Base-by-base conservation (phyloP, 2,888 invertebrate genomes). In the Aporophyla lueneburgensis region DNA sequence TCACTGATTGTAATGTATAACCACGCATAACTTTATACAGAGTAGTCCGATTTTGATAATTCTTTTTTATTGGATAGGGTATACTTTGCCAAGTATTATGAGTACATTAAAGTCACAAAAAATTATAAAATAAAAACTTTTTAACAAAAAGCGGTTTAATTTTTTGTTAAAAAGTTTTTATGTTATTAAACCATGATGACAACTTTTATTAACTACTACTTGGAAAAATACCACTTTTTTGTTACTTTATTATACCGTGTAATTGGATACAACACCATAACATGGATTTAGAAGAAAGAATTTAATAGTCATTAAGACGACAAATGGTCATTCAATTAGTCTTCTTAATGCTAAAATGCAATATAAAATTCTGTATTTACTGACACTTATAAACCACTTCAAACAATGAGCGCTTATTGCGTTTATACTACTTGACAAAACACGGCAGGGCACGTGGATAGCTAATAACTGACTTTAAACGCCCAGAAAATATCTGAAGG, bases 181-280 rank as follows among this genome's bases (percentile, higher is more conserved):
- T 19, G 40, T n/a, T 46, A 61, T 65, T 33, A 14, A 65, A 40
- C 51, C 19, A 3, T 19, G 21, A 46, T 24, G 43, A 5, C 16
- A 21, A 56, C 72, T 72, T 19, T 75, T 75, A 43, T 33, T 65
- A 51, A n/a, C 7, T 61, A 12, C n/a, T 62, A 59, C 10, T 19
- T 10, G n/a, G 0, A 3, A 27, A 65, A 27, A 76, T 3, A 1
- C n/a, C n/a, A 43, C 10, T 9, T 49, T 54, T 40, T 51, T 51
- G 24, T 51, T 58, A 46, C 12, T 19, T 46, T 43, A 53, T 21
- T 33, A 33, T 6, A 24, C 27, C 2, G 16, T 49, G 67, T 56
- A 24, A 33, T 33, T 33, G 33, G 33, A 33, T 33, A 33, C 33
- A 33, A 33, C 33, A 33, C 33, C 33, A 33, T 33, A 33, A 56